Base-by-base conservation (phyloP, 2,113 vertebrate genomes). In the Eubucco bourcierii region DNA sequence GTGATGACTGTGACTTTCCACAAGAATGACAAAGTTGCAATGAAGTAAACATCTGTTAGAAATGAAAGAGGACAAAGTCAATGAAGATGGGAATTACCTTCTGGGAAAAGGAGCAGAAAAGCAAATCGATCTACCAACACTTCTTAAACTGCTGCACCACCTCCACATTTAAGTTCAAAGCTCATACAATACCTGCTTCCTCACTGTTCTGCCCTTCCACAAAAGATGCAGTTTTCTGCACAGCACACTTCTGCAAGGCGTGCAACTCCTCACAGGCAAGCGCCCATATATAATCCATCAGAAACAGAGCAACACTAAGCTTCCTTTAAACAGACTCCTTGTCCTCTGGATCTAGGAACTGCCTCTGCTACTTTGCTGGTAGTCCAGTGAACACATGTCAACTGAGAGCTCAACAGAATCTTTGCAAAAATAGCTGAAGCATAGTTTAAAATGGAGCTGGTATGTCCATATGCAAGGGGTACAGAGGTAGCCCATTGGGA, bases 1-100 rank as follows among this genome's bases (percentile, higher is more conserved):
- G 99, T 99, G 98, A 99, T 99, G 90, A 98, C 98, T 0, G 99
- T 99, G 88, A 99, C 99, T 96, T 99, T 99, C 99, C 99, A 99
- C 87, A 99, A 96, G 98, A 99, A 99, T 0, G 99, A 99, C 33
- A 99, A 76, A 1, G 99, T 99, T 61, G 98, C 95, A 93, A 99
- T 99, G 98, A 99, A 99, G 96, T 99, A 99, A 50, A 99, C 98
- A 47, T 99, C 99, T 99, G 98, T 5, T 4, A 65, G 74, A 79
- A 25, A 76, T 81, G 96, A 24, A 39, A 15, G 11, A 68, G 66
- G 29, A 77, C 7, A 1, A 47, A 21, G 55, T 65, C 70, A 73
- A 3, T 9, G 47, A 53, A 9, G 15, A 31, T 1, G 1, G 52
- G 52, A 20, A 65, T n/a, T 1, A 14, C 0, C 1, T 15, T 19